Evolutionary conservation across 1,140 invertebrate species (phyloP), one percentile per base, ranked within the genome.

Genomic region (Bombus sibiricus): DNA sequence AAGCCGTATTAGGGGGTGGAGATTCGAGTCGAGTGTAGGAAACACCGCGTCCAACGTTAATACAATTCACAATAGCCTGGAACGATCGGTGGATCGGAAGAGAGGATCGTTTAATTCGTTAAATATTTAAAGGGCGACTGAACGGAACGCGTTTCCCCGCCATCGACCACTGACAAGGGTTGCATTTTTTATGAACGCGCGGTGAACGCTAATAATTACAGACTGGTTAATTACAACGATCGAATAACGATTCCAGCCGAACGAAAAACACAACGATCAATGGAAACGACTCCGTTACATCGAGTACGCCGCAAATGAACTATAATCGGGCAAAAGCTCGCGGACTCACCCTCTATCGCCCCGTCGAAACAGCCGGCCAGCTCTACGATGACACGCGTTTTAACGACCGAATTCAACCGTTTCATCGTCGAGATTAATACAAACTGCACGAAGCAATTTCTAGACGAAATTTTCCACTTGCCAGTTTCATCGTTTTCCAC

Each of bases 51-150:
- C 12, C 10, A 74, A 64, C 41, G 39, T n/a, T 74, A 64, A 82
- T 74, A 18, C 39, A 74, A 82, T 82, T 75, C 66, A 47, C 81
- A 71, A 43, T 22, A 34, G n/a, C 80, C 47, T 68, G 28, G 57
- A 43, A 47, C 18, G 57, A 74, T 37, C 53, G 59, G 5, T 66
- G n/a, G 12, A 57, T 32, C 43, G 39, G 57, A 22, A 47, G 59
- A 12, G 5, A 13, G 41, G 37, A 47, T 43, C 81, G 41, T 64
- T 82, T 47, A 37, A 75, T 82, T 82, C 53, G 69, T 74, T 37
- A 82, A 82, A 41, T 53, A 82, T 82, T 82, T 66, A 82, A 75
- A 28, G 57, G 32, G 3, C 1, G 22, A 41, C 3, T 32, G n/a
- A 47, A n/a, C n/a, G 2, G 5, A 32, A 18, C 47, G 47, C 47